These are phyloP conservation scores for Nemotelus pantherinus DNA, from an alignment of 2,888 invertebrate species.

Conservation along the genomic window DNA sequence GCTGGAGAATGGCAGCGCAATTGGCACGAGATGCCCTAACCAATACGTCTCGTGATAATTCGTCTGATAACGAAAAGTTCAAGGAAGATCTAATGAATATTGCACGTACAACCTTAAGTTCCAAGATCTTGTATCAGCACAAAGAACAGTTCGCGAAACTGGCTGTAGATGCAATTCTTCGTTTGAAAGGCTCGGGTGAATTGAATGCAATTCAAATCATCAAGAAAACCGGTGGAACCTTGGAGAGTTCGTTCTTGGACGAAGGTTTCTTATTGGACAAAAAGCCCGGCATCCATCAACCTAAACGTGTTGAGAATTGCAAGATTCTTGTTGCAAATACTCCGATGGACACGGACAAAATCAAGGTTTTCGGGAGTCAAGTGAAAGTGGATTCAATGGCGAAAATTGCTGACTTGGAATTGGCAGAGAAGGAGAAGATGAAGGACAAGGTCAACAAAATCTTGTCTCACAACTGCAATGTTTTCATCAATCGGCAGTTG, in stretches of 20 bases:
- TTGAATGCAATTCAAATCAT: conserved; percentile 97
- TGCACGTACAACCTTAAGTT: conserved; percentile 95
- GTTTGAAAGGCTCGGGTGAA: conserved; percentile 95
- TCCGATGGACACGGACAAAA: conserved; percentile 99
- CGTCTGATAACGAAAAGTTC: conserved; percentile 79
- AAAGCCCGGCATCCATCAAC: conserved; percentile 97
- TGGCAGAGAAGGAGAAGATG: conserved; percentile 99
- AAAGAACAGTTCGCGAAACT: conserved; percentile 95
- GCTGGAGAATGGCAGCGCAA: conserved; percentile 90
- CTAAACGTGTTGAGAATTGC: conserved; percentile 91
- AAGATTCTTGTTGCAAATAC: conserved; percentile 98
- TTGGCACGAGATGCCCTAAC: conserved; percentile 86
- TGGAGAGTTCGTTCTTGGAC: conserved; percentile 96
- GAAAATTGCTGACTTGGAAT: conserved; percentile 96
- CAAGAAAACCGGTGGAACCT: conserved; percentile 92
- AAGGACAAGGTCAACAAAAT: conserved; percentile 98
- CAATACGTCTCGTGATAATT: conserved; percentile 83
- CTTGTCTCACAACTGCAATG: conserved; percentile 91
- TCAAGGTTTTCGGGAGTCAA: conserved; percentile 97
- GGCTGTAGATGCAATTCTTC: conserved; percentile 93
- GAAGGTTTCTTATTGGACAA: conserved; percentile 95
- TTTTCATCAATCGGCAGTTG: conserved; percentile 97
- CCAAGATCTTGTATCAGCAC: conserved; percentile 97
- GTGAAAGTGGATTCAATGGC: conserved; percentile 92
- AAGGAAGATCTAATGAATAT: conserved; percentile 93